phyloP scores from a whole-genome alignment of 2,113 vertebrate species.

The Lagopus leucura region DNA sequence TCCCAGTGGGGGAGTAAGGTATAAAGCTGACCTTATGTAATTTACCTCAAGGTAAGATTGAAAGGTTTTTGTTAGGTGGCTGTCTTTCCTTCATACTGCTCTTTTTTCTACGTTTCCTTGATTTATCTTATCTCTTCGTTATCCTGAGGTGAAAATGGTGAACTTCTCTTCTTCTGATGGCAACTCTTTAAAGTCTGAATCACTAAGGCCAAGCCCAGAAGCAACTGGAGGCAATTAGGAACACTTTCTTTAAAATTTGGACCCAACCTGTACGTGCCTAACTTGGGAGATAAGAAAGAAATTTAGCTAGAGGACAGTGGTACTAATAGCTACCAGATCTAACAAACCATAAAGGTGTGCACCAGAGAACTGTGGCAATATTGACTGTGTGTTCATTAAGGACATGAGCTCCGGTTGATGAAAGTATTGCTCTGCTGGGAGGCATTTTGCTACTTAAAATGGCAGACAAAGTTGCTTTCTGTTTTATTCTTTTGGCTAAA shows the following conservation, averaged over 20 bases:
- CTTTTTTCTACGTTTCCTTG: constrained; percentile 54
- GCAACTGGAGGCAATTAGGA: constrained; percentile 69
- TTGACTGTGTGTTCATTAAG: constrained; percentile 69
- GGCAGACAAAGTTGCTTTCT: constrained; percentile 22
- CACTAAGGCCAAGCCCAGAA: constrained; percentile 66
- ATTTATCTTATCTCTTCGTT: constrained; percentile 56
- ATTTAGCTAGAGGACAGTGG: constrained; percentile 50
- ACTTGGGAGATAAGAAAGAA: constrained; percentile 61
- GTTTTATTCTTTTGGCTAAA: neutral
- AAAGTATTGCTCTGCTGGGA: constrained; percentile 40
- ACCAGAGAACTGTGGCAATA: constrained; percentile 56
- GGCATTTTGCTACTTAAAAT: constrained; percentile 45
- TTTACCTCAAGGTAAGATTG: constrained; percentile 49
- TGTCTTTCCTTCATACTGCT: constrained; percentile 25
- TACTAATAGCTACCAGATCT: constrained; percentile 62
- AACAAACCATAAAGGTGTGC: constrained; percentile 65
- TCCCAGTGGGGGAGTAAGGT: constrained; percentile 45
- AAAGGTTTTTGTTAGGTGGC: constrained; percentile 23
- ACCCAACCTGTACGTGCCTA: constrained; percentile 51
- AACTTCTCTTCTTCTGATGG: constrained; percentile 57
- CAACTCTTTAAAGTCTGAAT: constrained; percentile 56
- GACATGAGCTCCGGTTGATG: constrained; percentile 46
- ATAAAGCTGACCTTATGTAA: constrained; percentile 67
- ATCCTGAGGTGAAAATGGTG: constrained; percentile 15
- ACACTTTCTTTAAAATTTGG: constrained; percentile 49